A percentile compares a stretch with the other conserved stretches of the same genome.
Evolutionary conservation across 2,113 vertebrate species (phyloP).

Genomic region (Pantherophis guttatus): DNA sequence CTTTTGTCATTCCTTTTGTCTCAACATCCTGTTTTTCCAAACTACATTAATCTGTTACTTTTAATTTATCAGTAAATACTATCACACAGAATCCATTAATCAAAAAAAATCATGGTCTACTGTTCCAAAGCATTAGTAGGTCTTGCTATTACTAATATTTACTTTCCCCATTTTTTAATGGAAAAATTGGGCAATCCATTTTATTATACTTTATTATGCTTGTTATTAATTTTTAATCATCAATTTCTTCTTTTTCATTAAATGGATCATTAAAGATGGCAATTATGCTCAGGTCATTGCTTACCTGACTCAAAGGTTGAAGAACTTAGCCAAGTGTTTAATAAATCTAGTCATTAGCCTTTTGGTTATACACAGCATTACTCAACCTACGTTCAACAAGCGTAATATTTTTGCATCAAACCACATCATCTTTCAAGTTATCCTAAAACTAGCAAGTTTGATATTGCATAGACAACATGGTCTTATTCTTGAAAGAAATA

Average conservation of each 20-base stretch:
- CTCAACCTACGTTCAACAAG: background rate
- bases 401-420: background rate
- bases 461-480: background rate
- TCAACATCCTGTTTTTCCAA: background rate
- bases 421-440: background rate
- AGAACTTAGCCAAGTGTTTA: conserved; percentile 23
- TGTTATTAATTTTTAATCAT: conserved; percentile 1
- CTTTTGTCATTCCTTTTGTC: background rate
- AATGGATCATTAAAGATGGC: conserved; percentile 23
- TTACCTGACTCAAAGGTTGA: conserved; percentile 1
- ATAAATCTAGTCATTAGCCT: conserved; percentile 3
- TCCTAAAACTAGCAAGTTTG: background rate
- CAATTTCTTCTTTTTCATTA: background rate
- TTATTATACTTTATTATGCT: background rate
- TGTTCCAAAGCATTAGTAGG: background rate
- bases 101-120: background rate
- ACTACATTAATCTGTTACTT: background rate
- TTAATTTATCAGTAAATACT: background rate
- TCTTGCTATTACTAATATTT: background rate
- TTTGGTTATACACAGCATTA: background rate
- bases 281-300: conserved; percentile 13
- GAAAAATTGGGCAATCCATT: background rate
- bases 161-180: background rate
- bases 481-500: background rate
- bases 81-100: background rate